These are phyloP conservation scores for Gasterosteus nipponicus DNA, from an alignment of 2,113 vertebrate genomes.

Conservation along the genomic window DNA sequence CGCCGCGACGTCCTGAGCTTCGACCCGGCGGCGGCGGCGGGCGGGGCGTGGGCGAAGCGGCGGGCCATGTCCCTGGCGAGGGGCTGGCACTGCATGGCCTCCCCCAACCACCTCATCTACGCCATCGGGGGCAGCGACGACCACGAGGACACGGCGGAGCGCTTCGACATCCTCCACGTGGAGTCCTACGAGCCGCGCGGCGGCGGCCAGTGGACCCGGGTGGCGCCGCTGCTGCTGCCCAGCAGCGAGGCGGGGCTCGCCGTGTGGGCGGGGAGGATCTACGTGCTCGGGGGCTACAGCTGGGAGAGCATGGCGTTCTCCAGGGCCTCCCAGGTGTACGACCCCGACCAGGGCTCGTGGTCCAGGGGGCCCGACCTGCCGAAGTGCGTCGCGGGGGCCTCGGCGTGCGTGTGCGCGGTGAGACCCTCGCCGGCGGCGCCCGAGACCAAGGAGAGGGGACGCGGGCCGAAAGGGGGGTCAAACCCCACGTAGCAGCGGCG, in stretches of 20 bases:
- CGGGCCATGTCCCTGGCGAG: constrained; percentile 88
- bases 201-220: constrained; percentile 89
- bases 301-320: constrained; percentile 94
- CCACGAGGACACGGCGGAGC: constrained; percentile 89
- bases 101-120: constrained; percentile 88
- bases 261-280: constrained; percentile 87
- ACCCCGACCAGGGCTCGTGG: constrained; percentile 87
- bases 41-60: constrained; percentile 86
- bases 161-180: constrained; percentile 91
- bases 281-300: constrained; percentile 95
- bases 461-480: constrained; percentile 71
- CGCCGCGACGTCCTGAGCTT: constrained; percentile 92
- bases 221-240: constrained; percentile 87
- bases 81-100: constrained; percentile 98
- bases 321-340: constrained; percentile 89
- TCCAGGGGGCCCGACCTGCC: constrained; percentile 87
- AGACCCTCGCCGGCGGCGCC: constrained; percentile 63
- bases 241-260: constrained; percentile 94
- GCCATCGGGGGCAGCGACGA: constrained; percentile 93
- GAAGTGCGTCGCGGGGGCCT: constrained; percentile 90
- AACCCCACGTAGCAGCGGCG: constrained; percentile 44
- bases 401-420: constrained; percentile 88
- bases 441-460: constrained; percentile 81
- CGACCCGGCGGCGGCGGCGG: constrained; percentile 76
- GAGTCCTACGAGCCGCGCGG: constrained; percentile 89